Evolutionary conservation across 2,797 vertebrate species (phyloP).

Genomic region (Dallia pectoralis): DNA sequence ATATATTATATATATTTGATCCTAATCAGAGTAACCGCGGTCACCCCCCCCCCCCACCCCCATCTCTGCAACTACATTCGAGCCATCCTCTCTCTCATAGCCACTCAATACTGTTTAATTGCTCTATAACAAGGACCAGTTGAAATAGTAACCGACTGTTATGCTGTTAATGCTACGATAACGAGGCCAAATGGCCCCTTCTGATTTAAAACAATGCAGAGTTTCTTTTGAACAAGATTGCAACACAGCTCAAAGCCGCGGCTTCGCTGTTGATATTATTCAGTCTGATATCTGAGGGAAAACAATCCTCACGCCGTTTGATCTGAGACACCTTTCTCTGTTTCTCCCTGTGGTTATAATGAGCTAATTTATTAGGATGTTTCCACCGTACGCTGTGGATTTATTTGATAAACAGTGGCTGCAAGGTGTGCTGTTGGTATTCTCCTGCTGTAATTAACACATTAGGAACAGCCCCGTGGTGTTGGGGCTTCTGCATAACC

Average conservation of each 20-base stretch:
- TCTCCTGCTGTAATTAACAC: conserved; percentile 36
- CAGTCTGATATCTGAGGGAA: conserved; percentile 50
- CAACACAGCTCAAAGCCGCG: conserved; percentile 20
- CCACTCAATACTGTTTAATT: conserved; percentile 33
- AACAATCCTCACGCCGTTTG: conserved; percentile 37
- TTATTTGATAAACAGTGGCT: conserved; percentile 27
- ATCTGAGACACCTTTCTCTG: conserved; percentile 48
- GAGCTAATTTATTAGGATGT: conserved; percentile 38
- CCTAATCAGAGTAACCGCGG: conserved; percentile 39
- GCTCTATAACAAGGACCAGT: conserved; percentile 28
- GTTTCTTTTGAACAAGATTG: conserved; percentile 51
- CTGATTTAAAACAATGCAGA: conserved; percentile 59
- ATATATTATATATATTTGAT: conserved; percentile 39
- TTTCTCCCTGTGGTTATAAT: conserved; percentile 39
- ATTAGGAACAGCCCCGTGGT: conserved; percentile 5
- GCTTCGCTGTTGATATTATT: conserved; percentile 40
- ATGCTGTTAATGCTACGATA: conserved; percentile 49
- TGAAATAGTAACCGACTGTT: conserved; percentile 53
- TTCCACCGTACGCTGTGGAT: conserved; percentile 25
- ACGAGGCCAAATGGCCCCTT: conserved; percentile 45
- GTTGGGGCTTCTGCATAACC: conserved; percentile 17
- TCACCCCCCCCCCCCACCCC: no score
- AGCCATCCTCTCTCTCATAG: conserved; percentile 35
- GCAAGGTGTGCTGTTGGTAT: conserved; percentile 2
- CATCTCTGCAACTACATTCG: background rate